Conservation (phyloP, 2,888 invertebrate genomes). For the Silvanus unidentatus region DNA sequence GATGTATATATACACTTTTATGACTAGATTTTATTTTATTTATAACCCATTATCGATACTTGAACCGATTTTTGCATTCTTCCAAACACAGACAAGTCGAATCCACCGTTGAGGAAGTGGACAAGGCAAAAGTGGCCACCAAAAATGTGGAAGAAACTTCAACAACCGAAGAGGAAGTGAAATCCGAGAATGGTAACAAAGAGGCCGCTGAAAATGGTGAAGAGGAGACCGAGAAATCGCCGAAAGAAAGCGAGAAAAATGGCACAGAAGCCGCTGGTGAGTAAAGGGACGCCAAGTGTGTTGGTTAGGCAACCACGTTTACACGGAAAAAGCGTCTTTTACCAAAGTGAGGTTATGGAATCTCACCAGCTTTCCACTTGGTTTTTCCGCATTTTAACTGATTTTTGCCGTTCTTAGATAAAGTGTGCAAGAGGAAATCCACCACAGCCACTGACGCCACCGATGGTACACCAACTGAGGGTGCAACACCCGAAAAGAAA, state of each 20-base stretch:
- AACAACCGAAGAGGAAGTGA: conserved; percentile 17
- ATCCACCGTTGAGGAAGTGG: conserved; percentile 39
- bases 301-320: too few relatives aligned
- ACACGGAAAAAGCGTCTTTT: neutral
- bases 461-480: conserved; percentile 43
- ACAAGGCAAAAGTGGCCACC: conserved; percentile 12
- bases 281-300: neutral
- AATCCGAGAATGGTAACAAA: conserved; percentile 27
- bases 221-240: conserved; percentile 45
- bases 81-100: conserved; percentile 19
- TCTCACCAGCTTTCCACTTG: neutral
- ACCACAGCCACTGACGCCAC: conserved; percentile 52
- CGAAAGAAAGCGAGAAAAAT: conserved; percentile 30
- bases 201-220: conserved; percentile 33
- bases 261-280: conserved; percentile 3
- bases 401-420: conserved; percentile 28
- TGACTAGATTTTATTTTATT: too few relatives aligned
- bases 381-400: too few relatives aligned
- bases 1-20: too few relatives aligned
- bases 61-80: conserved; percentile 3
- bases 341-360: neutral
- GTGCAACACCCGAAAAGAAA: conserved; percentile 66
- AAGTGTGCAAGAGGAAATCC: conserved; percentile 59
- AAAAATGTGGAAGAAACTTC: conserved; percentile 5
- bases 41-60: too few relatives aligned